A percentile compares a stretch with the other conserved stretches of the same genome.
Evolutionary conservation across 2,113 vertebrate genomes (phyloP).

Genomic region (Pelecanoides urinatrix): DNA sequence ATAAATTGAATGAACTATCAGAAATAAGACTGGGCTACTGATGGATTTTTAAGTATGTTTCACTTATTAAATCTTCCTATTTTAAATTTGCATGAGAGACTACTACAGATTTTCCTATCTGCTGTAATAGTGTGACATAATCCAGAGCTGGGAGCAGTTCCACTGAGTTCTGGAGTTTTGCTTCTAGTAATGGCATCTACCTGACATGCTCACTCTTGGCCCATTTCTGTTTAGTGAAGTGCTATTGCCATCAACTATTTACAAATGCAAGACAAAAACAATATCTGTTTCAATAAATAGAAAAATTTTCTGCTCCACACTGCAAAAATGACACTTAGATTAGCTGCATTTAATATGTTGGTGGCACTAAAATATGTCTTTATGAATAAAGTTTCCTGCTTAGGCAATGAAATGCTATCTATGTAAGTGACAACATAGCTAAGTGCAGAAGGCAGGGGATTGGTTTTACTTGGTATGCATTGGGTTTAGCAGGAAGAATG

Average conservation of each 20-base stretch:
- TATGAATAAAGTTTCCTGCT: not conserved
- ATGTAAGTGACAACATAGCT: not conserved
- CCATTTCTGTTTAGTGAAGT: conserved; percentile 15
- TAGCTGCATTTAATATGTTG: conserved; percentile 64
- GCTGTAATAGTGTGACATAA: not conserved
- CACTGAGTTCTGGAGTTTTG: not conserved
- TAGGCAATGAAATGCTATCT: conserved; percentile 44
- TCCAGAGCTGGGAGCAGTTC: not conserved
- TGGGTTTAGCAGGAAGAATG: not conserved
- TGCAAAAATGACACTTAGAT: conserved; percentile 65
- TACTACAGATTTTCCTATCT: not conserved
- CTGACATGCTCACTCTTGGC: not conserved
- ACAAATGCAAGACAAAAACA: conserved; percentile 1
- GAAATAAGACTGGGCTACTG: not conserved
- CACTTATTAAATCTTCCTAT: conserved; percentile 2
- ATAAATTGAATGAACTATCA: not conserved
- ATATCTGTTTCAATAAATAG: conserved; percentile 33
- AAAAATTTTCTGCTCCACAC: conserved; percentile 25
- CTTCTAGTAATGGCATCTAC: not conserved
- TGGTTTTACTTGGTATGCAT: conserved; percentile 12
- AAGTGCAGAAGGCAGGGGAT: not conserved
- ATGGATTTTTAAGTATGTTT: conserved; percentile 23
- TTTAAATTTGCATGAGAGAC: not conserved
- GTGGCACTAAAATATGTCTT: conserved; percentile 69
- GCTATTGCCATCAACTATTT: not conserved